A percentile compares a stretch with the other conserved stretches of the same genome.
Conservation (phyloP, 1,140 invertebrate species). For the Danaus plexippus region DNA sequence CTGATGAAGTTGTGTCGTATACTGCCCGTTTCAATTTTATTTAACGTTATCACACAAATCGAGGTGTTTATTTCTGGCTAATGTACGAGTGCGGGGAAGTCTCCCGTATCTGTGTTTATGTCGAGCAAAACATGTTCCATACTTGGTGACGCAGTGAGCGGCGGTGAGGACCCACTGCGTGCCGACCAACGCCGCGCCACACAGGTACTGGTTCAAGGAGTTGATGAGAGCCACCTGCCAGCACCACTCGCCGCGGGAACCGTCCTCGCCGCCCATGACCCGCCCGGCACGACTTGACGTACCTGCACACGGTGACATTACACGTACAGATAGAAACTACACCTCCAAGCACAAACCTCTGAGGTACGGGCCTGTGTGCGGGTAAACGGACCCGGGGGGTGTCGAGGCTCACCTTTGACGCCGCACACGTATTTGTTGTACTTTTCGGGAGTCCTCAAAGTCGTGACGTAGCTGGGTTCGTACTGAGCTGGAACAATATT, state of each 20-base stretch:
- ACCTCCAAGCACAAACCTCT: no score
- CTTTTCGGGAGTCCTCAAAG: slow-evolving; percentile 76
- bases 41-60: no score
- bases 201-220: slow-evolving; percentile 94
- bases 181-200: slow-evolving; percentile 94
- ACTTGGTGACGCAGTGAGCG: slow-evolving; percentile 97
- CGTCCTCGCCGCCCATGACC: slow-evolving; percentile 93
- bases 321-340: background rate
- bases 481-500: slow-evolving; percentile 44
- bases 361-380: no score
- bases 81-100: no score
- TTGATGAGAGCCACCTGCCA: slow-evolving; percentile 97
- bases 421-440: slow-evolving; percentile 94
- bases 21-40: no score
- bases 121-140: slow-evolving; percentile 25
- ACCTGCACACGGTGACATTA: slow-evolving; percentile 22
- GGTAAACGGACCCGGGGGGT: no score
- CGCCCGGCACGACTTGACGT: slow-evolving; percentile 67
- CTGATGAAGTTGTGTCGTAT: no score
- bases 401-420: slow-evolving; percentile 78
- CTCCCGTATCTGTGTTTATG: no score
- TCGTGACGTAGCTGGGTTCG: slow-evolving; percentile 69
- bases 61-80: no score
- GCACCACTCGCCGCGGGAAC: slow-evolving; percentile 92
- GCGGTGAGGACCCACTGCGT: slow-evolving; percentile 96